A percentile compares a stretch with the other conserved stretches of the same genome.
Conservation (phyloP, 2,888 invertebrate species). For the Tenthredo notha region DNA sequence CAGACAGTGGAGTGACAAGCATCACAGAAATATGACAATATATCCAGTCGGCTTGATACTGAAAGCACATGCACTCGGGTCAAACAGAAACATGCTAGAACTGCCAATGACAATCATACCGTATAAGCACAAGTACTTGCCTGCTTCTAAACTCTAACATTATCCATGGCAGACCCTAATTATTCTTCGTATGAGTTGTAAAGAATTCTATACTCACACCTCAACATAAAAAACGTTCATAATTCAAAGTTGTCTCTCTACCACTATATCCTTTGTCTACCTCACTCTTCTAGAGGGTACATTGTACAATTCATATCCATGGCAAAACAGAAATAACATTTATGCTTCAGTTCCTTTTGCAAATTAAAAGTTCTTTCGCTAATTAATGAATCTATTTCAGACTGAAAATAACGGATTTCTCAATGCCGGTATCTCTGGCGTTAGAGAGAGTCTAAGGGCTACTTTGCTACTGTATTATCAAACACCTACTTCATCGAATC, state of each 20-base stretch:
- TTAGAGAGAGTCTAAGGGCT: slow-evolving; percentile 6
- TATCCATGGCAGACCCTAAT: slow-evolving; percentile 36
- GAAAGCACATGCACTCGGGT: slow-evolving; percentile 73
- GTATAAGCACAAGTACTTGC: slow-evolving; percentile 18
- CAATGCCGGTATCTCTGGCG: slow-evolving; percentile 53
- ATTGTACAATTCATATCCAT: not conserved
- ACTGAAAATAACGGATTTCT: slow-evolving; percentile 69
- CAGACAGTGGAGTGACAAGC: slow-evolving; percentile 66
- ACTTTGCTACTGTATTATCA: slow-evolving; percentile 2
- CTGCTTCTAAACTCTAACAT: slow-evolving; percentile 57
- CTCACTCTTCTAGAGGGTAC: not conserved
- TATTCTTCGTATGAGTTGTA: not conserved
- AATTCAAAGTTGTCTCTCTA: not conserved
- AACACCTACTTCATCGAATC: not conserved
- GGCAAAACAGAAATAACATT: not conserved
- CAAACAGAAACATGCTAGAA: slow-evolving; percentile 62
- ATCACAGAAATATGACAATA: slow-evolving; percentile 67
- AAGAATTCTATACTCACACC: not conserved
- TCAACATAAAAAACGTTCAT: not conserved
- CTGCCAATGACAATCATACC: slow-evolving; percentile 26
- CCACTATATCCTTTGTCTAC: not conserved
- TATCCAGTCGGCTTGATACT: slow-evolving; percentile 67
- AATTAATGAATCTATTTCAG: slow-evolving; percentile 51
- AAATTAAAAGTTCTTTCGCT: not conserved
- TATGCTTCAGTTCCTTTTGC: not conserved